Percentiles rank a stretch among this genome's conserved stretches.
phyloP scores from a whole-genome alignment of 2,113 vertebrate genomes.

The Odontophorus gujanensis region DNA sequence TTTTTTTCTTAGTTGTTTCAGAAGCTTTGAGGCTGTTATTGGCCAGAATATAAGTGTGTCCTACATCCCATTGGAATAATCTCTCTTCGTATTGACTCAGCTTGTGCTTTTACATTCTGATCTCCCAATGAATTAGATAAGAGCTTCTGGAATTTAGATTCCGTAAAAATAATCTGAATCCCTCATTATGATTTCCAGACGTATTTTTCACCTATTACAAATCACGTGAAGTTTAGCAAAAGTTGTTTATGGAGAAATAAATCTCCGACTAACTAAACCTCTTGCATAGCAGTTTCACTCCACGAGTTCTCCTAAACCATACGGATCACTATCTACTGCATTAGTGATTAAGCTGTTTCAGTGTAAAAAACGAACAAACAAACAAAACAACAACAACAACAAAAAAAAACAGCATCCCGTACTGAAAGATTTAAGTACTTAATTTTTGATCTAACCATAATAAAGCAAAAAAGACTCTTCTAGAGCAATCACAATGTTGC shows the following conservation, averaged over 20 bases:
- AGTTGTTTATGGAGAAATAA: not conserved
- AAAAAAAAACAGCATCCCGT: not conserved
- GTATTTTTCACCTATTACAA: not conserved
- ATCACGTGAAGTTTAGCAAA: not conserved
- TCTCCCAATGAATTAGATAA: not conserved
- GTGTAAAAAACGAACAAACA: not conserved
- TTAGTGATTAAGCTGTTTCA: not conserved
- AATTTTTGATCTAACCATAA: not conserved
- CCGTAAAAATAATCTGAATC: not conserved
- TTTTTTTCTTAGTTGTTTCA: slow-evolving; percentile 27
- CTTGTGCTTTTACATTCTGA: not conserved
- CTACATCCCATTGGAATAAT: not conserved
- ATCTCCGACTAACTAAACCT: not conserved
- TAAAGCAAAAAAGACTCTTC: not conserved
- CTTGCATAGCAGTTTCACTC: not conserved
- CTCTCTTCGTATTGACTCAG: not conserved
- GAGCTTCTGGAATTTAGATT: not conserved
- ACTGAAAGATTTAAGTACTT: not conserved
- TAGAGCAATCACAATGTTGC: not conserved
- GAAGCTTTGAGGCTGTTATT: not conserved
- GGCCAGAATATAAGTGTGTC: not conserved
- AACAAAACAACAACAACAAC: not conserved
- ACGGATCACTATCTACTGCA: not conserved
- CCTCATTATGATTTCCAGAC: not conserved
- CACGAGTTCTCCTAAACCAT: not conserved